Conservation (phyloP, 2,113 vertebrate genomes). For the Oryzias curvinotus region DNA sequence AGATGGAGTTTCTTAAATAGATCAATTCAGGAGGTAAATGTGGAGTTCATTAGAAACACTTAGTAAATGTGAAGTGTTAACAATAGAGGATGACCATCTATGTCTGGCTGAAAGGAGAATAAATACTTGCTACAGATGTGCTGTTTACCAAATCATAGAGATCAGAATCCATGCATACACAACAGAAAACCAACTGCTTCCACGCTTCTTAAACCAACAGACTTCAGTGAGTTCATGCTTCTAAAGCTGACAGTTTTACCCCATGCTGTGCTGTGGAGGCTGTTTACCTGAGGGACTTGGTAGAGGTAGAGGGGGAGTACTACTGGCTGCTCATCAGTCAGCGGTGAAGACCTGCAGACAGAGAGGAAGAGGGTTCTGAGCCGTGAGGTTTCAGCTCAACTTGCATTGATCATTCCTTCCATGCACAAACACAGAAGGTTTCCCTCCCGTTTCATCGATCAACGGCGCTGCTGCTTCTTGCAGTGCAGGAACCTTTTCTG, state of each 20-base stretch:
- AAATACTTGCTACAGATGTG: too few species aligned
- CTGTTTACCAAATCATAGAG: too few species aligned
- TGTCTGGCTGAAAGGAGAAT: too few species aligned
- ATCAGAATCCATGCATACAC: too few species aligned
- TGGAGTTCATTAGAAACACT: too few species aligned
- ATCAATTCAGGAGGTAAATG: too few species aligned
- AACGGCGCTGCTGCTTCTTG: constrained; percentile 2
- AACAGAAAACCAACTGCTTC: neutral
- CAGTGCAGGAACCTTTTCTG: neutral
- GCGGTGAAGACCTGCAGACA: constrained; percentile 38
- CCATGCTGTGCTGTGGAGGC: neutral
- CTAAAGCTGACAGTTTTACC: constrained; percentile 8
- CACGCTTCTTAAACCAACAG: neutral
- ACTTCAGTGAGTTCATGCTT: constrained; percentile 1
- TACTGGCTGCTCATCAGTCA: constrained; percentile 57
- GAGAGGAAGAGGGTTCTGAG: constrained; percentile 4
- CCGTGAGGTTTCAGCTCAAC: constrained; percentile 18
- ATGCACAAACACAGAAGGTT: constrained; percentile 5
- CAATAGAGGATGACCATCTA: too few species aligned
- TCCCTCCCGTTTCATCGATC: constrained; percentile 25
- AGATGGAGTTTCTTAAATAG: too few species aligned
- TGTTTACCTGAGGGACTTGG: constrained; percentile 61
- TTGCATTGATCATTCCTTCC: constrained; percentile 37
- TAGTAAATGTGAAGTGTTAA: too few species aligned
- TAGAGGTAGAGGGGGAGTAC: constrained; percentile 30